These are phyloP conservation scores for Diadophis punctatus DNA, from an alignment of 2,113 vertebrate genomes.

Conservation along the genomic window DNA sequence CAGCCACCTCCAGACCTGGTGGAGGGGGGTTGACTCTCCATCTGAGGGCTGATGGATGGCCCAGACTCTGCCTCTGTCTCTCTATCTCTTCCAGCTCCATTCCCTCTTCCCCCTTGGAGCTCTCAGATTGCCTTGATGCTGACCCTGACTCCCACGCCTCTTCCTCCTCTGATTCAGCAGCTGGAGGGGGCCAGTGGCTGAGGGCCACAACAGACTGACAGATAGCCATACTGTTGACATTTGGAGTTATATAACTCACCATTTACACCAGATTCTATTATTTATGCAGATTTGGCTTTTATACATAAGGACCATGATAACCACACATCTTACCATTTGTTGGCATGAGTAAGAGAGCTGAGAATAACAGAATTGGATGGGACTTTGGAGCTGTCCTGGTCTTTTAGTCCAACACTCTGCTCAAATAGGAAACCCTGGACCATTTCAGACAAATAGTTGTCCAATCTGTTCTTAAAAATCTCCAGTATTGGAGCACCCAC, in stretches of 20 bases:
- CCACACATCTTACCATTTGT: neutral
- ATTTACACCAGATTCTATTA: neutral
- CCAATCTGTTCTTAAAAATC: neutral
- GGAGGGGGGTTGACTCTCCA: too few species aligned
- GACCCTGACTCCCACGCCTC: too few species aligned
- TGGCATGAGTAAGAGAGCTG: neutral
- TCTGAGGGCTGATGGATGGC: too few species aligned
- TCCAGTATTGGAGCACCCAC: neutral
- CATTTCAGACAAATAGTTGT: neutral
- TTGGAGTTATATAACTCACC: neutral
- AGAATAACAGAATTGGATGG: neutral
- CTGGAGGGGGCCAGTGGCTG: too few species aligned
- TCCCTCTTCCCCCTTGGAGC: too few species aligned
- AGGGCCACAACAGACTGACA: neutral
- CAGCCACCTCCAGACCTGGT: too few species aligned
- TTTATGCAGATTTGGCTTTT: neutral
- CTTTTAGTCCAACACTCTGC: neutral
- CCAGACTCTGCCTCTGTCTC: too few species aligned
- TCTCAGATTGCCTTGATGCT: too few species aligned
- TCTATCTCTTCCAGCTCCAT: too few species aligned
- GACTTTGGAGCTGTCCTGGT: neutral
- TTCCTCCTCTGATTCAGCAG: too few species aligned
- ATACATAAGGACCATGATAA: neutral
- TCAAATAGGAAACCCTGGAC: neutral
- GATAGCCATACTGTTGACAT: neutral